These are phyloP conservation scores for Virgularia gustaviana DNA, from an alignment of 92 coral and sea anemone species.

Conservation along the genomic window DNA sequence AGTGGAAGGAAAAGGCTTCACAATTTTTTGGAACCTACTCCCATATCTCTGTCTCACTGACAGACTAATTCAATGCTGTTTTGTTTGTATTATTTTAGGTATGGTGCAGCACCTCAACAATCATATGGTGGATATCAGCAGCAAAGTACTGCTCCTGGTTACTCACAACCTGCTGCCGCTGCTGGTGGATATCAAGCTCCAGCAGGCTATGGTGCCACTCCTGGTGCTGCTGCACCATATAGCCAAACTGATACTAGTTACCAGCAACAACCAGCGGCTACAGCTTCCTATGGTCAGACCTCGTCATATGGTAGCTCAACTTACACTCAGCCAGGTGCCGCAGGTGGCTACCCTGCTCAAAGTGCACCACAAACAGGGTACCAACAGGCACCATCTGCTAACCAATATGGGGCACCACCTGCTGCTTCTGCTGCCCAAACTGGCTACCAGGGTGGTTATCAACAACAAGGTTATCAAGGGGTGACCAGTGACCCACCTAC, in stretches of 20 bases:
- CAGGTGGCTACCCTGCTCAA: neutral
- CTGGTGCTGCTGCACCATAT: neutral
- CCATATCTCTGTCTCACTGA: neutral
- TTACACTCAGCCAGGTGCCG: neutral
- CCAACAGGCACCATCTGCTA: neutral
- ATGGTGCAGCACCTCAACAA: conserved; percentile 21
- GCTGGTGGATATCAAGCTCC: neutral
- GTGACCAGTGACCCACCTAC: neutral
- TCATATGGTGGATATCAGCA: conserved; percentile 21
- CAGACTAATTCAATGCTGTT: neutral
- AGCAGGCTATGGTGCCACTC: conserved; percentile 2
- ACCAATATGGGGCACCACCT: conserved; percentile 1
- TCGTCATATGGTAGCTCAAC: too few species aligned
- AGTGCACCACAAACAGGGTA: neutral
- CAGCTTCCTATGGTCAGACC: too few species aligned
- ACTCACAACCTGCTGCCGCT: neutral
- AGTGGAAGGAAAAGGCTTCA: neutral
- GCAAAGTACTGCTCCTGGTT: conserved; percentile 3
- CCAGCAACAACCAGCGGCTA: conserved; percentile 1
- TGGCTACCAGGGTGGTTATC: conserved; percentile 21
- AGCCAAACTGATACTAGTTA: conserved; percentile 8
- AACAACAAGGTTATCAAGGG: conserved; percentile 22
- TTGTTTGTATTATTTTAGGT: neutral
- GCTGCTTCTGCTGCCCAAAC: neutral
- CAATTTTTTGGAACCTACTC: neutral